Evolutionary conservation across 2,888 invertebrate species (phyloP).

Genomic region (Pheosia gnoma): DNA sequence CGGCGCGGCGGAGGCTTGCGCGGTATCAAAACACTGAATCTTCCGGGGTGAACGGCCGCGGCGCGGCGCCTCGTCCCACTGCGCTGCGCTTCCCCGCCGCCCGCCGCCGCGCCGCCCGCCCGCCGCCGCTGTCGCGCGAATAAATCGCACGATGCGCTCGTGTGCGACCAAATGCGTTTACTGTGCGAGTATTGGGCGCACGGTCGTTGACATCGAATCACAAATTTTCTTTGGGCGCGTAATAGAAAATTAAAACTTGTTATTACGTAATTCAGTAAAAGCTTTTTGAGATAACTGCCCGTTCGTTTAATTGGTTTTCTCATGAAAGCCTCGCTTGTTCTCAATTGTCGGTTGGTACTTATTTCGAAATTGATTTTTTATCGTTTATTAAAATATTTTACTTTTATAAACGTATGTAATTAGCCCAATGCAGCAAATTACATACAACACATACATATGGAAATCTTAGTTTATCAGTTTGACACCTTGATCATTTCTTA

Average conservation of each 20-base stretch:
- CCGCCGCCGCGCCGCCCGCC: constrained; percentile 59
- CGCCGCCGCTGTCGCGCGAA: constrained; percentile 59
- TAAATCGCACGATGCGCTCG: constrained; percentile 70
- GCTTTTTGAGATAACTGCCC: constrained; percentile 9
- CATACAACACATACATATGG: too few relatives aligned
- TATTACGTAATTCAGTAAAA: constrained; percentile 15
- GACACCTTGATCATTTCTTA: too few relatives aligned
- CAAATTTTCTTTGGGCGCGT: constrained; percentile 60
- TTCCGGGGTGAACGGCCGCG: constrained; percentile 82
- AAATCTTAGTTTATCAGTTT: too few relatives aligned
- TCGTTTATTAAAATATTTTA: too few relatives aligned
- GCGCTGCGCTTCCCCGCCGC: constrained; percentile 58
- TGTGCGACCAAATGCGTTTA: constrained; percentile 80
- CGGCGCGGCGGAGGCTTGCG: constrained; percentile 64
- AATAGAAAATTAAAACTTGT: constrained; percentile 22
- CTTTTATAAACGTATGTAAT: too few relatives aligned
- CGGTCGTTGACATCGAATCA: constrained; percentile 76
- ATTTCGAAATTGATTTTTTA: too few relatives aligned
- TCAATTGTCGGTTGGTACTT: too few relatives aligned
- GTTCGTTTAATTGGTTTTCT: constrained; percentile 4
- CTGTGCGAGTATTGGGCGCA: constrained; percentile 77
- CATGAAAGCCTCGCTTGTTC: too few relatives aligned
- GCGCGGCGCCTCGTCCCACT: constrained; percentile 50
- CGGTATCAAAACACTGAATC: constrained; percentile 84
- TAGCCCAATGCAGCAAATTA: too few relatives aligned